Conservation (phyloP, 2,113 vertebrate species). For the Aramus guarauna region DNA sequence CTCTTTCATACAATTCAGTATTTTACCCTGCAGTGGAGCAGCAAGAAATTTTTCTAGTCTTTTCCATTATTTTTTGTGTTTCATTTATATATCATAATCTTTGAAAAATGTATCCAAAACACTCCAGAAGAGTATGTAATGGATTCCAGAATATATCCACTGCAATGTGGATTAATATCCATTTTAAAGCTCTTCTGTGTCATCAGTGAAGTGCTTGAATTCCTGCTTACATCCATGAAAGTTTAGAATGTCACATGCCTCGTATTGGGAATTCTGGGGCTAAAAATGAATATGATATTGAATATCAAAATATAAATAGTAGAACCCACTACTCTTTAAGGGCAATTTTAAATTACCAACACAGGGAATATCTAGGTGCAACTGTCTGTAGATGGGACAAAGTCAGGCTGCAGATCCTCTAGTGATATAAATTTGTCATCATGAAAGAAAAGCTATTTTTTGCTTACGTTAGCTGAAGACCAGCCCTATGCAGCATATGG, state of each 20-base stretch:
- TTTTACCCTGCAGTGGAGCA: not conserved
- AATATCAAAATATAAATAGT: not conserved
- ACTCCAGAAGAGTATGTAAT: not conserved
- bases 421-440: not conserved
- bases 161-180: not conserved
- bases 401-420: not conserved
- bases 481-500: not conserved
- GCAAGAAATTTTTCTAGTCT: not conserved
- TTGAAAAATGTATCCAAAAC: not conserved
- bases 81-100: not conserved
- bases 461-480: not conserved
- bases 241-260: not conserved
- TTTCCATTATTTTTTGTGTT: not conserved
- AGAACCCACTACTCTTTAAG: not conserved
- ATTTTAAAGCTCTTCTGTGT: not conserved
- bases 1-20: not conserved
- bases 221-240: not conserved
- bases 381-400: not conserved
- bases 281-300: not conserved
- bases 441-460: not conserved
- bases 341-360: not conserved
- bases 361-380: not conserved
- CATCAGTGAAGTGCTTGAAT: not conserved
- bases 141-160: not conserved
- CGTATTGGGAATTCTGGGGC: not conserved